These are phyloP conservation scores for Lycodopsis pacificus DNA, from an alignment of 2,797 vertebrate species.

Conservation along the genomic window DNA sequence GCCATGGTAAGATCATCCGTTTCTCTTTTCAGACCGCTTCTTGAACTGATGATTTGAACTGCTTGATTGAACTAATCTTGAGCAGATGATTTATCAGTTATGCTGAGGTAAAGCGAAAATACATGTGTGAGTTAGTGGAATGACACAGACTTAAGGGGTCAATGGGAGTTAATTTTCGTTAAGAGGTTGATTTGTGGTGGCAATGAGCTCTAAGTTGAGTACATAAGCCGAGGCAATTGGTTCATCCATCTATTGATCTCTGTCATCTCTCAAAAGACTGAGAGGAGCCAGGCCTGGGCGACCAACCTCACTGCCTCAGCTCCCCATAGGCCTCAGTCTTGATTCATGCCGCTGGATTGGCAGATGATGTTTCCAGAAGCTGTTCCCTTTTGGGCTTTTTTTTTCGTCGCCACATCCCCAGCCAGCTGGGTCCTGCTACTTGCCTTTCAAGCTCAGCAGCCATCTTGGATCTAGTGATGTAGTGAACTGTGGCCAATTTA, in stretches of 20 bases:
- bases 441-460: conserved; percentile 84
- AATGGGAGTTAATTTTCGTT: conserved; percentile 47
- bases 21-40: neutral
- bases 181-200: conserved; percentile 54
- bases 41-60: neutral
- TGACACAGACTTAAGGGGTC: conserved; percentile 33
- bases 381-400: conserved; percentile 40
- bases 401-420: conserved; percentile 18
- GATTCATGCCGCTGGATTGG: conserved; percentile 46
- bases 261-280: conserved; percentile 54
- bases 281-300: conserved; percentile 43
- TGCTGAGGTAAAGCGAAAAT: neutral
- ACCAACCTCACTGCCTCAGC: conserved; percentile 33
- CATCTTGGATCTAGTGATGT: conserved; percentile 83
- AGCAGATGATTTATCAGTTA: neutral
- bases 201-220: conserved; percentile 50
- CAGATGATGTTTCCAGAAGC: conserved; percentile 43
- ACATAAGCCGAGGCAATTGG: conserved; percentile 52
- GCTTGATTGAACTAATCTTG: neutral
- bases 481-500: conserved; percentile 64
- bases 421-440: conserved; percentile 51
- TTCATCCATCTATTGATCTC: conserved; percentile 72
- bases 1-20: conserved; percentile 90
- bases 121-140: conserved; percentile 14
- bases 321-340: conserved; percentile 39